Base-by-base conservation (phyloP, 2,113 vertebrate species). In the Thunnus maccoyii region DNA sequence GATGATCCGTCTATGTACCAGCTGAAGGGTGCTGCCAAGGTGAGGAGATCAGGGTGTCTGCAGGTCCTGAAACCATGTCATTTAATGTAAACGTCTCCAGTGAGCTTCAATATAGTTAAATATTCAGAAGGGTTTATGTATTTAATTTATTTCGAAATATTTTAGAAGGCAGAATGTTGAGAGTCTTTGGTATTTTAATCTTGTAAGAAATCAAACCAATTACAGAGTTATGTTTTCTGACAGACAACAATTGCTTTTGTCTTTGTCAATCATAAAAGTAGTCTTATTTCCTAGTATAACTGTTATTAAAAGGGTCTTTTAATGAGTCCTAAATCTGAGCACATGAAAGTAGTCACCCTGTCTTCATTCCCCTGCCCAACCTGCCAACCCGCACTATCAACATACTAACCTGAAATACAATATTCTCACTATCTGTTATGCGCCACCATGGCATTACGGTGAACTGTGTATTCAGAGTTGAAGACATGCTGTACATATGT, bases 1-100 rank as follows among this genome's bases (percentile, higher is more conserved):
- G 98, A 99, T 9, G 98, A 99, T 89, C 97, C 98, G 0, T 99
- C 98, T 36, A 99, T 99, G 98, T 99, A 99, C 91, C 99, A 99
- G 84, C 95, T 99, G 69, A 99, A 99, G 92, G 96, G 98, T 1
- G 98, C 99, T 3, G 99, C 99, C 84, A 99, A 99, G 97, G 99
- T 99, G 92, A 86, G 68, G 25, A 10, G 27, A 58, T 54, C 22
- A 16, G 17, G n/a, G 58, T 36, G 32, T 46, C 32, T 78, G 66
- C 11, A 22, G 41, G 15, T 25, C 9, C 30, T 50, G 16, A 75
- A 1, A 60, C 60, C 3, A 8, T 61, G 8, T 72, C 63, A n/a
- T 48, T 9, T 68, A 46, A 58, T 54, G 52, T 74, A 58, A 66
- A 66, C 51, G n/a, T 48, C n/a, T 83, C 18, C 44, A 36, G 9